These are phyloP conservation scores for Exaiptasia diaphana DNA, from an alignment of 64 coral and sea anemone genomes.

Conservation along the genomic window DNA sequence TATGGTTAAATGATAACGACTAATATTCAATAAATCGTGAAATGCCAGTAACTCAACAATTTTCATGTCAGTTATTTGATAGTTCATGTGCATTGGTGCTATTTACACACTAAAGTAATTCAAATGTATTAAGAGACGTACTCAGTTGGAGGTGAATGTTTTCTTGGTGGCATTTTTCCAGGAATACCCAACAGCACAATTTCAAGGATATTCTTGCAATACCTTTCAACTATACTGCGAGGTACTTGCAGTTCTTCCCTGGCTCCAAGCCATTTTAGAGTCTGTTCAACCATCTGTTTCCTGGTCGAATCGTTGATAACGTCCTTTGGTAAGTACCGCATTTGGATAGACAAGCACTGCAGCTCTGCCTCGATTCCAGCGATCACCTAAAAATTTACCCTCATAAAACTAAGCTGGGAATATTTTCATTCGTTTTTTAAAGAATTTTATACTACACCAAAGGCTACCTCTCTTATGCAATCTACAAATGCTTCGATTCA, in stretches of 20 bases:
- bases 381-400: constrained; percentile 8
- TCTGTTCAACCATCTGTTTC: background rate
- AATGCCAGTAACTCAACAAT: no score
- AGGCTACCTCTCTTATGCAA: no score
- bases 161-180: background rate
- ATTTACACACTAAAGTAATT: no score
- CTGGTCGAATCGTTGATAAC: background rate
- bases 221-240: background rate
- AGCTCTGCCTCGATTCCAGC: constrained; percentile 16
- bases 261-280: constrained; percentile 4
- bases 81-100: no score
- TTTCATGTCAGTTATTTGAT: no score
- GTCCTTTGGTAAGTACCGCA: background rate
- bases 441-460: no score
- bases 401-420: no score
- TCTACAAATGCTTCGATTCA: no score
- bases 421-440: no score
- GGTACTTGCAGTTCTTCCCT: background rate
- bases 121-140: no score
- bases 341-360: background rate
- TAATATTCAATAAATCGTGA: no score
- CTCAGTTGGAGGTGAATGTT: background rate
- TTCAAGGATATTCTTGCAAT: constrained; percentile 4
- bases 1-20: no score
- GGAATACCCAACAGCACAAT: background rate